Percentiles rank a stretch among this genome's conserved stretches.
These are phyloP conservation scores for Trachymyrmex septentrionalis DNA, from an alignment of 1,140 invertebrate species.

Conservation along the genomic window DNA sequence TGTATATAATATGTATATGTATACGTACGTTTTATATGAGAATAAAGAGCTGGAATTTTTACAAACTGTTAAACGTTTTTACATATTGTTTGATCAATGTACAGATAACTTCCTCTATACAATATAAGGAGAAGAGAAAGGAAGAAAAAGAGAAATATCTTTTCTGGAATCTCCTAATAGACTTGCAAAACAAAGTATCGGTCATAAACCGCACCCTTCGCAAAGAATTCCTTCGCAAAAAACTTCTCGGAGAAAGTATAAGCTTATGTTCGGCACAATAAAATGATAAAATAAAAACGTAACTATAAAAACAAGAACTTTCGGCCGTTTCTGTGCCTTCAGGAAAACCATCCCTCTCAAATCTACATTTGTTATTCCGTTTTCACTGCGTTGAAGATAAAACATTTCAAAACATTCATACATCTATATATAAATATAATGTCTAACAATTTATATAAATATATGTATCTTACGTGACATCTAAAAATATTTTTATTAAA, in stretches of 20 bases:
- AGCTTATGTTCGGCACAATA: constrained; percentile 22
- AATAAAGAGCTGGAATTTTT: not conserved
- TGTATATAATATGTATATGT: not conserved
- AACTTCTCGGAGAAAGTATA: not conserved
- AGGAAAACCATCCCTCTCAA: not conserved
- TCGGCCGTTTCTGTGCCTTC: not conserved
- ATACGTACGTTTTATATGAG: not conserved
- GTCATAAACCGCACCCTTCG: constrained; percentile 3
- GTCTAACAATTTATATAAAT: no score
- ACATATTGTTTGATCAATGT: not conserved
- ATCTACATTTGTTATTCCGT: not conserved
- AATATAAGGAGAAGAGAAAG: not conserved
- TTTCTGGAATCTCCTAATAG: constrained; percentile 17
- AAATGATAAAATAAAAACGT: constrained; percentile 1
- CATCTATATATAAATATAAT: not conserved
- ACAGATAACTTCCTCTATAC: not conserved
- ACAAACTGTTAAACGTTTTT: not conserved
- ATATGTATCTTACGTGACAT: not conserved
- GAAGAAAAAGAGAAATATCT: not conserved
- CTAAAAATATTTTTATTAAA: not conserved
- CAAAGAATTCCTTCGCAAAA: not conserved
- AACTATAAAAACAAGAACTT: not conserved
- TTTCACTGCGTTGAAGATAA: not conserved
- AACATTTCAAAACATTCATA: not conserved
- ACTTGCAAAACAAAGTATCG: not conserved